Conservation (phyloP, 2,888 invertebrate species). For the Bimastos eiseni region DNA sequence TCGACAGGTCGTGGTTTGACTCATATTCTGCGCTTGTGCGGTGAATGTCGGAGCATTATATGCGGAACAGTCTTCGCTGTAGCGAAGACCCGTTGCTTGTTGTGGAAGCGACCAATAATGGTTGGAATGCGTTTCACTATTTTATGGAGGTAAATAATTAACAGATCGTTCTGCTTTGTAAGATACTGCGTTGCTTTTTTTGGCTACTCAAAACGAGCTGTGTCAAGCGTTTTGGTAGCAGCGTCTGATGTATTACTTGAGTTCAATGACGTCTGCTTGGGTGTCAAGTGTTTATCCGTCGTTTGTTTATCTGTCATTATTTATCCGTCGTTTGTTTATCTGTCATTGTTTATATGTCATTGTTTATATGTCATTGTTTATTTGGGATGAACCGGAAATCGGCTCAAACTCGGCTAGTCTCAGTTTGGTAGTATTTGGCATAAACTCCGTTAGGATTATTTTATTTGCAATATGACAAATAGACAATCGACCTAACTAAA, state of each 20-base stretch:
- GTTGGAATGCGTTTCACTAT: not conserved
- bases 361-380: too few relatives aligned
- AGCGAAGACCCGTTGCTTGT: not conserved
- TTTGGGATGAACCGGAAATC: too few relatives aligned
- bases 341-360: too few relatives aligned
- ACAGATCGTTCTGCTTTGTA: not conserved
- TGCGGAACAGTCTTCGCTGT: not conserved
- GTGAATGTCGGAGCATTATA: too few relatives aligned
- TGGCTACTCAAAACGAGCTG: not conserved
- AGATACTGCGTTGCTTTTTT: not conserved
- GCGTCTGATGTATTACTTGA: not conserved
- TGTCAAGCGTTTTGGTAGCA: not conserved
- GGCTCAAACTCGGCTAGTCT: too few relatives aligned
- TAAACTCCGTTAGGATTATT: too few relatives aligned
- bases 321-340: too few relatives aligned
- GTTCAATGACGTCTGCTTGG: not conserved
- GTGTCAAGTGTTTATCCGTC: too few relatives aligned
- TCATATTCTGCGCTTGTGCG: not conserved
- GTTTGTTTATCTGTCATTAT: too few relatives aligned
- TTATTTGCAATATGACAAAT: too few relatives aligned
- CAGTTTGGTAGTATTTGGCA: too few relatives aligned
- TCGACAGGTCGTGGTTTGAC: not conserved
- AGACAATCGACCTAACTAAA: too few relatives aligned
- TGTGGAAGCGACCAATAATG: not conserved
- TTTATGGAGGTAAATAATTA: not conserved